phyloP scores from a whole-genome alignment of 2,113 vertebrate species.

The Cebidichthys violaceus region DNA sequence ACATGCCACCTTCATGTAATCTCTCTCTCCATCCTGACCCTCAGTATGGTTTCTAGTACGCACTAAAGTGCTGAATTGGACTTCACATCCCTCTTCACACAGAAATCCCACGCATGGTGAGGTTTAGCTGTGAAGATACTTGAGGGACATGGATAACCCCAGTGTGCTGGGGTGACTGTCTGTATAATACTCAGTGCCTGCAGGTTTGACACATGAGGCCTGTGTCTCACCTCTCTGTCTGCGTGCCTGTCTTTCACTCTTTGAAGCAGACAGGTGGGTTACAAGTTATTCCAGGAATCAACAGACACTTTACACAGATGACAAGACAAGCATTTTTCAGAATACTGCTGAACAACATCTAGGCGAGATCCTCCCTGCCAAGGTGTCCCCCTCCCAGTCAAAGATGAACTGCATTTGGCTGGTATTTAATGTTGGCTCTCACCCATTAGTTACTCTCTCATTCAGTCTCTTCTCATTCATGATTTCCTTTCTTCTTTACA shows the following conservation, averaged over 20 bases:
- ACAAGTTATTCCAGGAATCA: background rate
- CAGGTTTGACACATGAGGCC: background rate
- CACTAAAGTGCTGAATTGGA: background rate
- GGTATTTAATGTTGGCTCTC: constrained; percentile 15
- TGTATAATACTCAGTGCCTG: background rate
- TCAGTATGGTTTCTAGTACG: no score
- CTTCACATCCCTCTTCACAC: background rate
- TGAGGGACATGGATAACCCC: background rate
- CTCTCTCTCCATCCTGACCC: no score
- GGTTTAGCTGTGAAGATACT: constrained; percentile 9
- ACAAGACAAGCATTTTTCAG: background rate
- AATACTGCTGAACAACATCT: constrained; percentile 19
- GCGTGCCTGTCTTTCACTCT: background rate
- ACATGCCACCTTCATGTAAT: background rate
- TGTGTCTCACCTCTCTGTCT: background rate
- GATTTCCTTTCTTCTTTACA: constrained; percentile 21
- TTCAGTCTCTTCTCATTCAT: constrained; percentile 53
- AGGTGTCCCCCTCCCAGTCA: constrained; percentile 5
- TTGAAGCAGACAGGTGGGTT: background rate
- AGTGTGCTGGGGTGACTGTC: background rate
- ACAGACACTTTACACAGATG: constrained; percentile 1
- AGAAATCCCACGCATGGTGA: constrained; percentile 14
- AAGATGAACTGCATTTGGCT: constrained; percentile 27
- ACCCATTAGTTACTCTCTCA: background rate
- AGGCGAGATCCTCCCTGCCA: background rate